Evolutionary conservation across 2,888 invertebrate species (phyloP), one percentile per base, ranked within the genome.

Genomic region (Pollenia angustigena): DNA sequence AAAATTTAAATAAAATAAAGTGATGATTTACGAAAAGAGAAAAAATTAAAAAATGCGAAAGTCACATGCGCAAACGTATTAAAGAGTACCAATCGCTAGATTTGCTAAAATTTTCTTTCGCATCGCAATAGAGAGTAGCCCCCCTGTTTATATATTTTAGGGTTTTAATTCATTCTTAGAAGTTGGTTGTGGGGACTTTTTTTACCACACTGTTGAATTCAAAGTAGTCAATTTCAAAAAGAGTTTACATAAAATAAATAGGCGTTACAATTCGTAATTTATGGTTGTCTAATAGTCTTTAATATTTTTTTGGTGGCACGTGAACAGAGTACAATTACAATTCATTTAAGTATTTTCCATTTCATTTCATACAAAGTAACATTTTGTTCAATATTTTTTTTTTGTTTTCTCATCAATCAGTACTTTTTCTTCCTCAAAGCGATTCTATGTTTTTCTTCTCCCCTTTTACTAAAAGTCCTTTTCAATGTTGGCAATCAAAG

Each of bases 321-420:
- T 83, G 86, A 54, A 50, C 86, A 46, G 10, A 66, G 69, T 79
- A 71, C 82, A 80, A 66, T 75, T 76, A 75, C 69, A 62, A 68
- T 75, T 82, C 72, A 66, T 50, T 64, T 42, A 11, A 44, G n/a
- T 62, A 74, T 74, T 12, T 48, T 14, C 10, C 23, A 40, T 14
- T 66, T 52, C 9, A 12, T 64, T 18, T 16, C 40, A 9, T 52
- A 44, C 9, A 56, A 76, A 54, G 14, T 18, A 79, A 50, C 40
- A 56, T 46, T 60, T 79, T 52, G 44, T 71, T 79, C 42, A 75
- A 72, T 60, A 58, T 58, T 16, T 48, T n/a, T 32, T 46, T 18
- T 52, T 23, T 52, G 1, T n/a, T 68, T 75, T 76, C 40, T 54
- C 87, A 87, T 88, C 87, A 86, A 87, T 88, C 88, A 81, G 56